Evolutionary conservation across 2,888 invertebrate species (phyloP).

Genomic region (Diaphora mendica): DNA sequence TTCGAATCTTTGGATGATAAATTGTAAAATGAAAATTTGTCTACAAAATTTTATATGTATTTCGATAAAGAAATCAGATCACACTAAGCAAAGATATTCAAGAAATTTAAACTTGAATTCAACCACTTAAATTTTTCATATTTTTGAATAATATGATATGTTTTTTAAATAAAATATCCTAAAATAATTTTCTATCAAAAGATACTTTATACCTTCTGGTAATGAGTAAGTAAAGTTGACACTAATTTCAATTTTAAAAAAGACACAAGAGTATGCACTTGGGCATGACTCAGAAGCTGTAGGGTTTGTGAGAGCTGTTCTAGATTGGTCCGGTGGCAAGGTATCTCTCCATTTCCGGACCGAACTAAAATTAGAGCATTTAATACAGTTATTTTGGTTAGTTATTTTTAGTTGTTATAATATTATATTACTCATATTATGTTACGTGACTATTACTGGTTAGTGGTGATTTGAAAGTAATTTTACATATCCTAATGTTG

Average conservation of each 20-base stretch:
- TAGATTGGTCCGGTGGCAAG: constrained; percentile 38
- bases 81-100: too few species aligned
- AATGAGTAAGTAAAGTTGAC: background rate
- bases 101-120: too few species aligned
- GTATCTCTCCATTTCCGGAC: constrained; percentile 48
- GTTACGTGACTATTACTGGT: background rate
- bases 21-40: too few species aligned
- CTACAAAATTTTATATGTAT: too few species aligned
- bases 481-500: background rate
- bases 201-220: background rate
- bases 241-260: background rate
- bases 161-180: too few species aligned
- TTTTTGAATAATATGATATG: too few species aligned
- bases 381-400: constrained; percentile 23
- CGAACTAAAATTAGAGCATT: constrained; percentile 39
- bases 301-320: constrained; percentile 38
- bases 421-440: constrained; percentile 19
- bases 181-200: too few species aligned
- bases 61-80: too few species aligned
- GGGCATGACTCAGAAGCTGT: constrained; percentile 38
- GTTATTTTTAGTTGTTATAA: too few species aligned
- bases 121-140: too few species aligned
- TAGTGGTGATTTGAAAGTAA: background rate
- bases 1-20: background rate
- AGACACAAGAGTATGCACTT: constrained; percentile 32